Evolutionary conservation across 1,140 invertebrate species (phyloP).

Genomic region (Leptopilina boulardi): DNA sequence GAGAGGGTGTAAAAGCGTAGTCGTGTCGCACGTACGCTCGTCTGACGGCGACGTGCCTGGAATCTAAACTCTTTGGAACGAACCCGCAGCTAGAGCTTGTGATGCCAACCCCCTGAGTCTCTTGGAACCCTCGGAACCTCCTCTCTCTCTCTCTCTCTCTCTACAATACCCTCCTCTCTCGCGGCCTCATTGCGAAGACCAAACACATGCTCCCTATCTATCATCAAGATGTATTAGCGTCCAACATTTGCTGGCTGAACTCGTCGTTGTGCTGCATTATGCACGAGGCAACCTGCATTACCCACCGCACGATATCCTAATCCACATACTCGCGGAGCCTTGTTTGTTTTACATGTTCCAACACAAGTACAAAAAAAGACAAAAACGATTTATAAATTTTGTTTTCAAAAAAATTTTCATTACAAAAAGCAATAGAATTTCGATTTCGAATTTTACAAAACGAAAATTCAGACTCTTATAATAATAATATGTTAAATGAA

Average conservation of each 20-base stretch:
- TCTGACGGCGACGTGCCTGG: conserved; percentile 74
- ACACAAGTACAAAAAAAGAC: too few species aligned
- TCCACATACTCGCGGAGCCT: conserved; percentile 34
- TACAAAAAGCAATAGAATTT: too few species aligned
- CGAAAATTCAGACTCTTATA: too few species aligned
- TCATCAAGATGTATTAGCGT: conserved; percentile 76
- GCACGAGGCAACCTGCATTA: conserved; percentile 62
- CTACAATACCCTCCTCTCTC: conserved; percentile 60
- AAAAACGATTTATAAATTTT: too few species aligned
- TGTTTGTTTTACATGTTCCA: conserved; percentile 4
- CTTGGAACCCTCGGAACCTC: conserved; percentile 49
- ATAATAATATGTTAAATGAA: too few species aligned
- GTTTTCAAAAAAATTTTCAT: too few species aligned
- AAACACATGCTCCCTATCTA: conserved; percentile 75
- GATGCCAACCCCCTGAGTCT: conserved; percentile 63
- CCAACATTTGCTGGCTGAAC: conserved; percentile 72
- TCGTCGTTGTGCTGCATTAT: conserved; percentile 72
- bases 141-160: conserved; percentile 39
- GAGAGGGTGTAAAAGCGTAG: conserved; percentile 74
- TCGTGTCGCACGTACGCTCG: conserved; percentile 76
- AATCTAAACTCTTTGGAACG: conserved; percentile 59
- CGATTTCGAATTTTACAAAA: too few species aligned
- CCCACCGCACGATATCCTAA: conserved; percentile 50
- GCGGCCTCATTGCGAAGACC: conserved; percentile 71
- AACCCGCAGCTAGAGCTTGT: conserved; percentile 45